phyloP scores from a whole-genome alignment of 2,797 vertebrate species.

The Labeo calbasu region DNA sequence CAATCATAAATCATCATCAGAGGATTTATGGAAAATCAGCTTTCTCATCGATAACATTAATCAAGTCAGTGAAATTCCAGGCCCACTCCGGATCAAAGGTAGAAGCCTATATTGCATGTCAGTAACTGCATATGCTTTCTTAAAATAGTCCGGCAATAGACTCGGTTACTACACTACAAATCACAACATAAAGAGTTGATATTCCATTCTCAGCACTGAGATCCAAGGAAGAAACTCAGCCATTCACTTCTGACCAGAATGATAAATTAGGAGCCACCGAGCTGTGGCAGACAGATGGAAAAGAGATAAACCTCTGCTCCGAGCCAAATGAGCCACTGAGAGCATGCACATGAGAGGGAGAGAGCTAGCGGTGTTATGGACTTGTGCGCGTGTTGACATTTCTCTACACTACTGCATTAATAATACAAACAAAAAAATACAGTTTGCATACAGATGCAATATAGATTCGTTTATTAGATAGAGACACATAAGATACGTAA shows the following conservation, averaged over 20 bases:
- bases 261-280: slow-evolving; percentile 47
- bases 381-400: neutral
- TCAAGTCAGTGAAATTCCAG: slow-evolving; percentile 23
- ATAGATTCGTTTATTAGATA: neutral
- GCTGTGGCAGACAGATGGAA: slow-evolving; percentile 41
- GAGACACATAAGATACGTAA: neutral
- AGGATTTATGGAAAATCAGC: slow-evolving; percentile 34
- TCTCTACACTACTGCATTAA: slow-evolving; percentile 31
- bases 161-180: slow-evolving; percentile 44
- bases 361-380: neutral
- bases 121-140: slow-evolving; percentile 44
- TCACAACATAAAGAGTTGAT: slow-evolving; percentile 46
- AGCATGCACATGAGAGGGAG: neutral
- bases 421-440: neutral
- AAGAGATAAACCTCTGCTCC: slow-evolving; percentile 42
- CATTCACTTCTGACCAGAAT: slow-evolving; percentile 27
- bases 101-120: slow-evolving; percentile 34
- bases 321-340: slow-evolving; percentile 36
- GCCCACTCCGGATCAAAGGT: neutral
- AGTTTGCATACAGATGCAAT: neutral
- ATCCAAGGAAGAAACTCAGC: slow-evolving; percentile 35
- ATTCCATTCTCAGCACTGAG: slow-evolving; percentile 46
- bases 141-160: slow-evolving; percentile 49
- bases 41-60: slow-evolving; percentile 34
- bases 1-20: slow-evolving; percentile 25